Base-by-base conservation (phyloP, 2,888 invertebrate genomes). In the Diploptera punctata region DNA sequence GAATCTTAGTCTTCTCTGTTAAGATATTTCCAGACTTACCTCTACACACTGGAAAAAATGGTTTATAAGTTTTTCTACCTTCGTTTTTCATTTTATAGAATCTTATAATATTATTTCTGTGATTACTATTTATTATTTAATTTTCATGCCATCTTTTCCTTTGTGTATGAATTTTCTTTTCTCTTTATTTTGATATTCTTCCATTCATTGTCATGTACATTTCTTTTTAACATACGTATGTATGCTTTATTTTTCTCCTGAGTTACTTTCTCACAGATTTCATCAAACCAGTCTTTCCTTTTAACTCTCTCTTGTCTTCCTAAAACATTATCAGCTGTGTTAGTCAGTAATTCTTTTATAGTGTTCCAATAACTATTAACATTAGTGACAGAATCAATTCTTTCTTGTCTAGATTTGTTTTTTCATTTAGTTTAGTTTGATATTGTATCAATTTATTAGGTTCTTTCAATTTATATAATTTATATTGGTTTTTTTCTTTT, bases 231-330 rank as follows among this genome's bases (percentile, higher is more conserved):
- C 18, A 47, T 47, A n/a, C 47, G 47, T 47, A n/a, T 4, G n/a
- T 47, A 47, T 47, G 47, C 47, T 47, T 47, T n/a, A 47, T 47
- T 47, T n/a, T 47, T 47, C 47, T 47, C 47, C 18, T 47, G 10
- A 4, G 47, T 47, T 47, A n/a, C n/a, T n/a, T n/a, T 47, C 47
- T 47, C 47, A 47, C 47, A 47, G 7, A 13, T n/a, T 47, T 47
- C 47, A n/a, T 47, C 47, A 47, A 47, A 47, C 47, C 47, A 47
- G n/a, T 47, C 47, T 3, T 47, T 47, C 3, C 47, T n/a, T n/a
- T 47, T 47, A 10, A 4, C n/a, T 47, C 18, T n/a, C 3, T 47
- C 18, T n/a, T n/a, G 18, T 47, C 7, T n/a, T n/a, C 47, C 47
- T 47, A 47, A 13, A 4, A n/a, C n/a, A 13, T n/a, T n/a, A 13